Conservation (phyloP, 2,888 invertebrate species). For the Nysson spinosus region DNA sequence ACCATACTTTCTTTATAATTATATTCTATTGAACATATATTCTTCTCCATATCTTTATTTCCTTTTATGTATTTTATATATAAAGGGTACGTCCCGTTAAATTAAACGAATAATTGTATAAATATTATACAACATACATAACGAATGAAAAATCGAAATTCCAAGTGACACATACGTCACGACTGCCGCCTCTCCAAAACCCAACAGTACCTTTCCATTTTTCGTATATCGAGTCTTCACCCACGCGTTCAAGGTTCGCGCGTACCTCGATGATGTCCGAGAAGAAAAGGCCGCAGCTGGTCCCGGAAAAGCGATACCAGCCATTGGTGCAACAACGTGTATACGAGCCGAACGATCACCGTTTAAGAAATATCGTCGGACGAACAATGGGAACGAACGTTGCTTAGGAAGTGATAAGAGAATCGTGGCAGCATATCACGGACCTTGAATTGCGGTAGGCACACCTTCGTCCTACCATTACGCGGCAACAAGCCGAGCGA, state of each 20-base stretch:
- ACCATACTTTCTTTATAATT: too few relatives aligned
- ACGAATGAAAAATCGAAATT: too few relatives aligned
- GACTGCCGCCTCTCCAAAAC: too few relatives aligned
- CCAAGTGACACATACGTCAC: too few relatives aligned
- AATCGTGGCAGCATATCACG: slow-evolving; percentile 58
- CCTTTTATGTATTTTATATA: too few relatives aligned
- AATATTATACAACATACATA: too few relatives aligned
- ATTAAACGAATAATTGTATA: too few relatives aligned
- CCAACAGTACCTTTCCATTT: not conserved
- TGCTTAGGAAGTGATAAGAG: slow-evolving; percentile 59
- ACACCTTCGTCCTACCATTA: slow-evolving; percentile 57
- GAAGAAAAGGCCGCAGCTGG: slow-evolving; percentile 43
- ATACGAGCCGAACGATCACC: slow-evolving; percentile 16
- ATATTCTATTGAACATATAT: too few relatives aligned
- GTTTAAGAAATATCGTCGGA: slow-evolving; percentile 52
- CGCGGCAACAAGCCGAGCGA: slow-evolving; percentile 49
- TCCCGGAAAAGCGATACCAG: slow-evolving; percentile 58
- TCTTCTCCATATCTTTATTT: too few relatives aligned
- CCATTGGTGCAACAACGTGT: slow-evolving; percentile 4
- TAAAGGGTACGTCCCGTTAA: too few relatives aligned
- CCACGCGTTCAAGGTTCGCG: slow-evolving; percentile 16
- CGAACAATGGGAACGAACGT: slow-evolving; percentile 55
- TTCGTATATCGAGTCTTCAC: not conserved
- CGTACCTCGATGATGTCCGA: not conserved
- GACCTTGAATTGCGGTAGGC: slow-evolving; percentile 57